Evolutionary conservation across 2,888 invertebrate genomes (phyloP), one percentile per base, ranked within the genome.

Genomic region (Zele albiditarsus): DNA sequence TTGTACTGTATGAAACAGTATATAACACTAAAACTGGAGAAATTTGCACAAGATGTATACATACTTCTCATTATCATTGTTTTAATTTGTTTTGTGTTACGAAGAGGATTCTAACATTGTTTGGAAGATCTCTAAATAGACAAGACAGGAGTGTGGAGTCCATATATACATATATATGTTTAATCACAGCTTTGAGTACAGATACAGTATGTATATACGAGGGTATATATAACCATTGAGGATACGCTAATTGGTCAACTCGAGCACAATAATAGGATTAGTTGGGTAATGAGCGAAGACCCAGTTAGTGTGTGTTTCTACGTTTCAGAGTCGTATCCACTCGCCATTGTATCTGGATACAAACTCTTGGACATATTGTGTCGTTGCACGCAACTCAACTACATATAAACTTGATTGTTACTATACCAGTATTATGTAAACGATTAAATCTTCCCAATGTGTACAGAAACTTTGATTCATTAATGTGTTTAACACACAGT

Each of bases 241-340:
- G 57, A 57, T 67, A 68, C 67, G 72, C 74, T 78, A 78, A 78
- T 78, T 78, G 78, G 76, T 78, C 74, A 76, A 76, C 78, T 72
- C 76, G 74, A 76, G 76, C 72, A 74, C 74, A 78, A 78, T 78
- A 78, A 78, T 74, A 70, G 78, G 78, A 78, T 78, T 78, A 78
- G 74, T 69, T 33, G 57, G 68, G 33, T 57, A 69, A 69, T 69
- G 68, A 23, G 57, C 68, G 14, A 28, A 57, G 68, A 72, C 49
- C 60, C 58, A 66, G 53, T 53, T 53, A 73, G 70, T 71, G n/a
- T 60, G 53, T 33, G 49, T 66, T 60, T 73, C 65, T 46, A 58
- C 42, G 49, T 73, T 23, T 63, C 25, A 27, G 63, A 73, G 46
- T 70, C 10, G 66, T 58, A 72, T 63, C 28, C n/a, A 28, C 2